Conservation (phyloP, 2,888 invertebrate genomes). For the Chloroclysta siterata region DNA sequence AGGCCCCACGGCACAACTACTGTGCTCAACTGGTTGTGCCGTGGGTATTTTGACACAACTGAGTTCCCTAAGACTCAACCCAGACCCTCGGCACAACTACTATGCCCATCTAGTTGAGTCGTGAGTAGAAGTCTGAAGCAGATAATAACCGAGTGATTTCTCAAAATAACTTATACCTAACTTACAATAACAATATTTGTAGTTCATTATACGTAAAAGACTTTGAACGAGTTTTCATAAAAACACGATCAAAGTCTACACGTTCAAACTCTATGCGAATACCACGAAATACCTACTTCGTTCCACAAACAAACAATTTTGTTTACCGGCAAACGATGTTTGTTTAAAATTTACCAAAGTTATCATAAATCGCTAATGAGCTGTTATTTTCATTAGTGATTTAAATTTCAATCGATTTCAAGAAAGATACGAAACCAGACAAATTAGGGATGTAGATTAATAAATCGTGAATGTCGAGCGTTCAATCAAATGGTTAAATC, state of each 20-base stretch:
- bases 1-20: no score
- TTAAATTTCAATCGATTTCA: slow-evolving; percentile 13
- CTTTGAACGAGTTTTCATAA: no score
- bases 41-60: no score
- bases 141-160: no score
- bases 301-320: slow-evolving; percentile 6
- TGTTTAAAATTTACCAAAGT: slow-evolving; percentile 1
- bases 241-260: slow-evolving; percentile 21
- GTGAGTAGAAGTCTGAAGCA: no score
- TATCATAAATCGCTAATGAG: slow-evolving; percentile 14
- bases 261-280: neutral
- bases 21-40: no score
- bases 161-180: neutral
- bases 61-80: no score
- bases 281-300: neutral
- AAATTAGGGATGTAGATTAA: slow-evolving; percentile 35
- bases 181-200: neutral
- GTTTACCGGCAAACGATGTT: neutral
- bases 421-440: slow-evolving; percentile 20
- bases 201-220: slow-evolving; percentile 4
- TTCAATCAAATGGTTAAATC: slow-evolving; percentile 38
- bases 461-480: slow-evolving; percentile 37
- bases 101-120: no score
- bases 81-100: no score
- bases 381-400: slow-evolving; percentile 15